Base-by-base conservation (phyloP, 2,797 vertebrate species). In the Crenuchus spilurus region DNA sequence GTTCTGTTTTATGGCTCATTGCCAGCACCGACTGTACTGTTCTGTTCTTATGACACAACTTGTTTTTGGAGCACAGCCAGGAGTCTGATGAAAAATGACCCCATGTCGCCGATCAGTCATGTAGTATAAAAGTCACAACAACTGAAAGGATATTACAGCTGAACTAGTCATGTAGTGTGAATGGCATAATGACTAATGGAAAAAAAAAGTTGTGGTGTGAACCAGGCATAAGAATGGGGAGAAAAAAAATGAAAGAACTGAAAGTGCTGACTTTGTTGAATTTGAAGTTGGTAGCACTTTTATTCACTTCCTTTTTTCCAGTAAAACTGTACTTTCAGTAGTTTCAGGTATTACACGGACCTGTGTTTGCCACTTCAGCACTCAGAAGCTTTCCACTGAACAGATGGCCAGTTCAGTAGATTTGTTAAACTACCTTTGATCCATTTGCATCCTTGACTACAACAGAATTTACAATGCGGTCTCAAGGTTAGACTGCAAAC, bases 401-500 rank as follows among this genome's bases (percentile, higher is more conserved):
- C 62, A 65, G 41, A 48, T 33, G 62, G 22, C 3, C 9, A 30
- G 62, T 18, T 49, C 42, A 65, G 42, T 4, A 48, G 62, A 49
- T 48, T 30, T 65, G 14, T 33, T 33, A 13, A 64, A 11, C 41
- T 64, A 42, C 48, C 7, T 72, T 72, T 57, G 55, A 67, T 67
- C 28, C 24, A 24, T 65, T 51, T 16, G 6, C 44, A 44, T 60
- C 35, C 14, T 67, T 67, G 35, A 72, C 70, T 63, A 67, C 6
- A 46, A 11, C 41, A 46, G 62, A 62, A 72, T 62, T 60, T 72
- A 54, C 51, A 72, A 4, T 61, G 41, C 18, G 13, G 6, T 7
- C 57, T 64, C 6, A 60, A 71, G 64, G 33, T 31, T 44, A 66
- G 44, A 51, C n/a, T 26, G 26, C 4, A 24, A 39, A 60, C 22